Evolutionary conservation across 2,888 invertebrate genomes (phyloP), one percentile per base, ranked within the genome.

Genomic region (Epinotia brunnichana): DNA sequence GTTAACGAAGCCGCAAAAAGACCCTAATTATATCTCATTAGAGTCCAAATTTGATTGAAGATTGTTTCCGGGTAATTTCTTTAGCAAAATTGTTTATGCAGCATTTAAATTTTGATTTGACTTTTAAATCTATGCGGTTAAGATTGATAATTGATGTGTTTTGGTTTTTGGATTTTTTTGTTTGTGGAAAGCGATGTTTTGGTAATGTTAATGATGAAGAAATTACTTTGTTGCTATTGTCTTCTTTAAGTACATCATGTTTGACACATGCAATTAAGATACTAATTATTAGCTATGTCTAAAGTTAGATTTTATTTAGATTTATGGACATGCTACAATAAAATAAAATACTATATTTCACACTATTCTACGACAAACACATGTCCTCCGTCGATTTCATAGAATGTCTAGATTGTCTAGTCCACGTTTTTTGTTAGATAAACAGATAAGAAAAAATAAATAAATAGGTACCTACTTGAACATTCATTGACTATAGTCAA

Each of bases 171-270:
- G 15, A 3, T 39, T 19, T 3, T 39, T 7, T 21, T 35, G 15
- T 21, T 53, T 54, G 9, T 35, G 9, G 21, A 9, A 53, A 63
- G 17, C 11, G 35, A 9, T 21, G 35, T 54, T 54, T 39, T 64
- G 10, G 39, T 15, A 39, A 54, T 54, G 53, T 21, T 64, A 53
- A 64, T 64, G 39, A 53, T 35, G 44, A 61, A 61, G 44, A 61
- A 61, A 61, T 64, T 35, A 39, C 15, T 64, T 51, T 51, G 19
- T 29, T 4, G 35, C 24, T 63, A 51, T 63, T 29, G 11, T 53
- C 0, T 35, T 35, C 4, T 44, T 15, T n/a, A 5, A 7, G 5
- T 35, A 48, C 15, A 48, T 29, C 57, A 13, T 54, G 11, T 24
- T 19, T 10, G n/a, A 3, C n/a, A 19, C 10, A 44, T 1, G 44